These are phyloP conservation scores for Tiliacea citrago DNA, from an alignment of 2,888 invertebrate genomes.

Conservation along the genomic window DNA sequence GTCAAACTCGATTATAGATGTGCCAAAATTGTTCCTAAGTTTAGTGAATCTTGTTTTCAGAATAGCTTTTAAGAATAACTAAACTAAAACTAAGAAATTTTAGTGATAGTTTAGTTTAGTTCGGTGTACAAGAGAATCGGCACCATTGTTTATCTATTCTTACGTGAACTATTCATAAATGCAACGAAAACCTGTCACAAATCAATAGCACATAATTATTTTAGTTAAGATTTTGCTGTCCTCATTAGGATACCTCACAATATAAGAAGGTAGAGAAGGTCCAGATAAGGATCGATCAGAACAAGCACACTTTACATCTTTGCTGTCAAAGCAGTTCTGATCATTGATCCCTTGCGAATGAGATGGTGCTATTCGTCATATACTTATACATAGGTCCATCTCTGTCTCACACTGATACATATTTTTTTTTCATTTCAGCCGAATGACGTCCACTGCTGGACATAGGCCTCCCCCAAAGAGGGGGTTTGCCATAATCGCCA, in stretches of 20 bases:
- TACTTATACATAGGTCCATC: background rate
- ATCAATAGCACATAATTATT: conserved; percentile 53
- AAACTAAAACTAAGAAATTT: too few relatives aligned
- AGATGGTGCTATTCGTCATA: background rate
- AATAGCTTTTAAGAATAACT: too few relatives aligned
- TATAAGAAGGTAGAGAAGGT: conserved; percentile 22
- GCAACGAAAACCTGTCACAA: conserved; percentile 49
- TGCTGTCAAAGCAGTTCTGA: background rate
- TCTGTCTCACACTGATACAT: background rate
- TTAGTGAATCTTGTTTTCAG: too few relatives aligned
- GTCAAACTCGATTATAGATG: too few relatives aligned
- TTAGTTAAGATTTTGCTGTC: conserved; percentile 44
- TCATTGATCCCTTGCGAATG: background rate
- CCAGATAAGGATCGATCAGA: background rate
- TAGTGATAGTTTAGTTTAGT: too few relatives aligned
- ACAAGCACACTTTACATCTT: background rate
- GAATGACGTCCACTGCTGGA: too few relatives aligned
- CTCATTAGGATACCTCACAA: conserved; percentile 29
- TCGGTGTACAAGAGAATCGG: too few relatives aligned
- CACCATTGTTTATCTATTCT: conserved; percentile 26
- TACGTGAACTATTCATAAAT: conserved; percentile 28
- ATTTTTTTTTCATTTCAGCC: too few relatives aligned
- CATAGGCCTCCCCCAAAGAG: too few relatives aligned
- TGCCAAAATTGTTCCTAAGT: too few relatives aligned
- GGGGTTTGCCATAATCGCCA: too few relatives aligned